Percentiles rank a stretch among this genome's conserved stretches.
Evolutionary conservation across 2,113 vertebrate genomes (phyloP).

Genomic region (Cyprinus carpio): DNA sequence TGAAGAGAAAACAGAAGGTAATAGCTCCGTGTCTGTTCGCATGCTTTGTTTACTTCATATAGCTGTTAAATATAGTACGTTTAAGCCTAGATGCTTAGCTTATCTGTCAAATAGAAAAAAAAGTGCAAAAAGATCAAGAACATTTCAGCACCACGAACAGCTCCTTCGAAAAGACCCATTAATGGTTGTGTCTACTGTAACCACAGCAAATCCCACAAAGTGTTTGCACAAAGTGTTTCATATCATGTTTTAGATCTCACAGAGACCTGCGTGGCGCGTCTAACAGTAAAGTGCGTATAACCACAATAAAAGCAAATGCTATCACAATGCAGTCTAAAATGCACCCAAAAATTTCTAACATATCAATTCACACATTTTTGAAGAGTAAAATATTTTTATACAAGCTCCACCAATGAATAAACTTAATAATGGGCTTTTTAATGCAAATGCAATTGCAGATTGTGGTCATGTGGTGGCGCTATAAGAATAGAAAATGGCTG

Average conservation of each 20-base stretch:
- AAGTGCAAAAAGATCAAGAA: background rate
- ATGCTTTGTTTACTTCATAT: background rate
- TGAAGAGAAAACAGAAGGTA: conserved; percentile 81
- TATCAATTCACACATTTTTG: background rate
- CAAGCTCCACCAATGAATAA: background rate
- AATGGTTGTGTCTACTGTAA: background rate
- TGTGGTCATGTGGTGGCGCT: conserved; percentile 13
- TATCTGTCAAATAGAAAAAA: background rate
- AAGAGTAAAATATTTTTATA: background rate
- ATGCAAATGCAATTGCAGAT: background rate
- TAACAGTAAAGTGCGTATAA: background rate
- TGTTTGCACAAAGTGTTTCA: background rate
- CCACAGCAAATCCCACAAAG: background rate
- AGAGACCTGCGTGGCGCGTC: background rate
- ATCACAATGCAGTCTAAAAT: background rate
- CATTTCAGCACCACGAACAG: conserved; percentile 19
- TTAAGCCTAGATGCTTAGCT: background rate
- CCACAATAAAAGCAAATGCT: background rate
- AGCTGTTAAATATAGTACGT: background rate
- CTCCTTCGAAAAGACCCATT: background rate
- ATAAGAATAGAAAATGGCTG: conserved; percentile 13
- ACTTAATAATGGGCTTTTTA: background rate
- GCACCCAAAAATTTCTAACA: background rate
- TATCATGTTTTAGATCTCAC: background rate
- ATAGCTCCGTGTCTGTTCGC: conserved; percentile 15